A percentile compares a stretch with the other conserved stretches of the same genome.
These are phyloP conservation scores for Panulirus ornatus DNA, from an alignment of 1,140 invertebrate genomes.

Conservation along the genomic window DNA sequence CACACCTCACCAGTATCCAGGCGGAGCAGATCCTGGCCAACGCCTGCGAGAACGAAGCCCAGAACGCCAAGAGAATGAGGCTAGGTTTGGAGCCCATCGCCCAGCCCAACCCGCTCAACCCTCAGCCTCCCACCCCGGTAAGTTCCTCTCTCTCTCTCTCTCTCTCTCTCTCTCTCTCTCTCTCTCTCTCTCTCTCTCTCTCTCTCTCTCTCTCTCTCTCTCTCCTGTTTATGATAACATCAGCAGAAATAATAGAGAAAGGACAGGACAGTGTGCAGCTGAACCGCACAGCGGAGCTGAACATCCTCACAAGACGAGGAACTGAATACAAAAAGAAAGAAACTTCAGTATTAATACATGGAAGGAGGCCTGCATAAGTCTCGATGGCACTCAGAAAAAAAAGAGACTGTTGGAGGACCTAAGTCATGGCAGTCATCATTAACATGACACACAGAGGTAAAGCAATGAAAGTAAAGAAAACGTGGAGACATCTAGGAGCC, in stretches of 20 bases:
- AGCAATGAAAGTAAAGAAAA: too few relatives aligned
- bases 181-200: background rate
- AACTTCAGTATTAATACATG: too few relatives aligned
- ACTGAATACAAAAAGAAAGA: too few relatives aligned
- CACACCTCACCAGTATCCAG: conserved; percentile 96
- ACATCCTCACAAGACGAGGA: too few relatives aligned
- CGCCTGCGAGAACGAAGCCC: conserved; percentile 97
- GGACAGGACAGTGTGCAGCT: too few relatives aligned
- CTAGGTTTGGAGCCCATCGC: conserved; percentile 95
- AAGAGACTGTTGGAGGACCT: too few relatives aligned
- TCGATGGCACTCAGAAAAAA: too few relatives aligned
- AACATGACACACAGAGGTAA: too few relatives aligned
- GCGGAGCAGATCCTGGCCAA: conserved; percentile 96
- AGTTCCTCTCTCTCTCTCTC: conserved; percentile 9
- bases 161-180: background rate
- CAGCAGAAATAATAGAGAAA: background rate
- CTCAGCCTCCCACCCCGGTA: conserved; percentile 55
- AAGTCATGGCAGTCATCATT: too few relatives aligned
- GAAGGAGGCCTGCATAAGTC: too few relatives aligned
- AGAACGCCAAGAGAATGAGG: conserved; percentile 97
- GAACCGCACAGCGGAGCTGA: too few relatives aligned
- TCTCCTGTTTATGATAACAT: background rate
- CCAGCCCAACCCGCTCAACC: conserved; percentile 81
- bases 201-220: background rate
- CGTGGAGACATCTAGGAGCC: too few relatives aligned